These are phyloP conservation scores for Periophthalmus magnuspinnatus DNA, from an alignment of 2,797 vertebrate species.

Conservation along the genomic window DNA sequence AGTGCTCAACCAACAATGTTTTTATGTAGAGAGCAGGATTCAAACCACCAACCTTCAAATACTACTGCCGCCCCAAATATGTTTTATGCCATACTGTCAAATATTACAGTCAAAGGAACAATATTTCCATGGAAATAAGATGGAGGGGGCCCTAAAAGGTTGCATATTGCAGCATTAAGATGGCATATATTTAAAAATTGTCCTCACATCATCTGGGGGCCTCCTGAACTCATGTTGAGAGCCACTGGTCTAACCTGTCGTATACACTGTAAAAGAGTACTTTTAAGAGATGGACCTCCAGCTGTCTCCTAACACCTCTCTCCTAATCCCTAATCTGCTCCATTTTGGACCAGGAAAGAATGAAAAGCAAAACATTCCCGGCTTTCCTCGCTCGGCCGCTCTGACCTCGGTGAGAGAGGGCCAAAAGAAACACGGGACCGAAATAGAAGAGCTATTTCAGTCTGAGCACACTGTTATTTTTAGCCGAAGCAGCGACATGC, in stretches of 20 bases:
- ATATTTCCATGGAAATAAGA: too few relatives aligned
- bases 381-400: constrained; percentile 33
- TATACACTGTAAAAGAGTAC: neutral
- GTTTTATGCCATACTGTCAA: too few relatives aligned
- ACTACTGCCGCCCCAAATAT: too few relatives aligned
- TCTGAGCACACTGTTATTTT: constrained; percentile 73
- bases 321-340: neutral
- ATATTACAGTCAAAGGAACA: too few relatives aligned
- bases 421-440: constrained; percentile 79
- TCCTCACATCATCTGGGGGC: too few relatives aligned
- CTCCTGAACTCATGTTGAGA: too few relatives aligned
- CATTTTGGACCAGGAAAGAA: constrained; percentile 52
- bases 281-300: constrained; percentile 17
- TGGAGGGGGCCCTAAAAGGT: too few relatives aligned
- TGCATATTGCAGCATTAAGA: too few relatives aligned
- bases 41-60: too few relatives aligned
- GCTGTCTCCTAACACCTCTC: constrained; percentile 10
- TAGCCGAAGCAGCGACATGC: constrained; percentile 71
- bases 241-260: neutral
- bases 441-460: constrained; percentile 83
- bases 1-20: too few relatives aligned
- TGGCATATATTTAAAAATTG: too few relatives aligned
- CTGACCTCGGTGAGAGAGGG: constrained; percentile 43
- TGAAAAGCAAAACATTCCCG: constrained; percentile 72
- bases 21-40: too few relatives aligned